A percentile compares a stretch with the other conserved stretches of the same genome.
These are phyloP conservation scores for Tinea semifulvella DNA, from an alignment of 2,888 invertebrate genomes.

Conservation along the genomic window DNA sequence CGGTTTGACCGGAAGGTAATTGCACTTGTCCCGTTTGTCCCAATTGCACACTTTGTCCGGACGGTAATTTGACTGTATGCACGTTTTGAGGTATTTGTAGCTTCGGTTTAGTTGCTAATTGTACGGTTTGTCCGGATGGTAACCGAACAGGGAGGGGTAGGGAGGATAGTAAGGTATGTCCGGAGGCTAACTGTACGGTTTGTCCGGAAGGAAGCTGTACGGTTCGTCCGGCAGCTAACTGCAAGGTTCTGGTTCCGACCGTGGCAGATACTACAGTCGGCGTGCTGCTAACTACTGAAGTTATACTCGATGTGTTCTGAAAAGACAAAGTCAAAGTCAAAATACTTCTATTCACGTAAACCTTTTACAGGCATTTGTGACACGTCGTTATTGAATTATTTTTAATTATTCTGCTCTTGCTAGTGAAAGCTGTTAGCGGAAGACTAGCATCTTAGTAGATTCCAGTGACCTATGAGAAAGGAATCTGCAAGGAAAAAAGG, in stretches of 20 bases:
- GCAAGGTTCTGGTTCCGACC: slow-evolving; percentile 39
- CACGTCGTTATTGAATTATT: too few relatives aligned
- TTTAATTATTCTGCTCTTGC: too few relatives aligned
- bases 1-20: slow-evolving; percentile 50
- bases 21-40: slow-evolving; percentile 41
- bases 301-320: slow-evolving; percentile 33
- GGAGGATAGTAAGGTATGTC: slow-evolving; percentile 28
- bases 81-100: slow-evolving; percentile 47
- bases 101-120: slow-evolving; percentile 32
- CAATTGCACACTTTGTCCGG: slow-evolving; percentile 45
- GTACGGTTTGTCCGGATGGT: slow-evolving; percentile 52
- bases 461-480: too few relatives aligned
- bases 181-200: slow-evolving; percentile 37
- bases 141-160: slow-evolving; percentile 43
- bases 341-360: too few relatives aligned
- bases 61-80: slow-evolving; percentile 56
- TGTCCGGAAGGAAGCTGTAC: slow-evolving; percentile 44
- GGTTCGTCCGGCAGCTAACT: slow-evolving; percentile 46
- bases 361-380: too few relatives aligned
- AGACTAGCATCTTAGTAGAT: too few relatives aligned
- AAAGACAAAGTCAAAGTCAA: too few relatives aligned
- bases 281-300: slow-evolving; percentile 38
- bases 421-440: too few relatives aligned
- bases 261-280: slow-evolving; percentile 33
- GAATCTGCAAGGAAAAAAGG: too few relatives aligned